Conservation (phyloP, 2,888 invertebrate genomes). For the Meta bourneti region DNA sequence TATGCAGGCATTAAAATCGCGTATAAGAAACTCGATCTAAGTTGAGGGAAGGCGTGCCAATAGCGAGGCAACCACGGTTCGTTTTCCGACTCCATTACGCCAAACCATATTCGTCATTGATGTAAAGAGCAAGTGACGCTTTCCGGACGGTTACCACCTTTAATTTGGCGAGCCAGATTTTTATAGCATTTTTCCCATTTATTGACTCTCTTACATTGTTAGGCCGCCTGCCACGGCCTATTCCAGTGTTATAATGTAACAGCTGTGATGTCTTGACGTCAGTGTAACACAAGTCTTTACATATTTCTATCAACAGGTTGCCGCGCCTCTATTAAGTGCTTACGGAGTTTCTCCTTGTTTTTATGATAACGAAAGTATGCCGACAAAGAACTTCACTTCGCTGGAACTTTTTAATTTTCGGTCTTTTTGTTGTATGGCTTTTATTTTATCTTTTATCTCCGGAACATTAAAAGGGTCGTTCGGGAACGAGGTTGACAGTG, state of each 20-base stretch:
- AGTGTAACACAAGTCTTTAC: constrained; percentile 9
- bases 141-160: background rate
- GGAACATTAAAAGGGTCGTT: constrained; percentile 15
- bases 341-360: constrained; percentile 27
- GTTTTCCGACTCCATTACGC: background rate
- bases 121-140: constrained; percentile 43
- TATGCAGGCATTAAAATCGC: background rate
- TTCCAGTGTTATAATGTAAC: constrained; percentile 28
- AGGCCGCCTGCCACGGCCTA: background rate
- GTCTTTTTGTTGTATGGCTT: background rate
- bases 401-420: constrained; percentile 1
- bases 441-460: constrained; percentile 11
- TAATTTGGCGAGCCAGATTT: background rate
- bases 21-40: background rate
- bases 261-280: constrained; percentile 55
- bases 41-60: background rate
- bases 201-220: background rate
- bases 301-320: constrained; percentile 61
- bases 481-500: background rate
- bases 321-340: constrained; percentile 27
- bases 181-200: constrained; percentile 4
- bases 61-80: background rate
- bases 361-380: constrained; percentile 25
- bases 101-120: background rate
- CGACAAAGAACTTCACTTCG: constrained; percentile 38